Base-by-base conservation (phyloP, 30 jellyfish, hydroid and myxozoan species). In the Aurelia coerulea region DNA sequence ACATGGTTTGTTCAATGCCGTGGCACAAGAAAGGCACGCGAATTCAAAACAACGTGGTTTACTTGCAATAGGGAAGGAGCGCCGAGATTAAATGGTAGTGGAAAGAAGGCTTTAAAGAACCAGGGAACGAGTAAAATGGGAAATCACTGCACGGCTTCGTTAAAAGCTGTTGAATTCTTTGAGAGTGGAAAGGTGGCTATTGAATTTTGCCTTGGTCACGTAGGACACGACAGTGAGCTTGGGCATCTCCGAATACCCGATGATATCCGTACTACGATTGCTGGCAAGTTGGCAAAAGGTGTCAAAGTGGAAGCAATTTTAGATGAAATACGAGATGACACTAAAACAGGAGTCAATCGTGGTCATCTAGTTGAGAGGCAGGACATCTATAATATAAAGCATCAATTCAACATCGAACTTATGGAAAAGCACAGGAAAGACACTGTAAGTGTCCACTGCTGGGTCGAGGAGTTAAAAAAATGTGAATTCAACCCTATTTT, bases 361-460 rank as follows among this genome's bases (percentile, higher is more conserved):
- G 46, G 46, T 37, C 46, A 37, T 37, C 46, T 37, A 1, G 46
- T 37, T 2, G 46, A 37, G 4, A 37, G 46, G 33, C 23, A 37
- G 46, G 46, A 37, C 46, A 37, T 37, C 46, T 65, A 72, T 65
- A 76, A 76, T 49, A 58, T 58, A 10, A 76, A 41, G 86, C 76
- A 76, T 76, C 86, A 56, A 58, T 76, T 12, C 10, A 56, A 76
- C 65, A 50, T 76, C 2, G 37, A 49, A 16, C 54, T 16, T 11
- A 52, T 76, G 14, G 80, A 76, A 41, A 76, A 53, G 62, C 86
- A 76, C 37, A 37, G 46, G 46, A 37, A 37, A 37, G 46, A 63
- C 64, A 39, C 79, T n/a, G 37, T 16, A 29, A 63, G 64, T 60
- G 74, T 74, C 18, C 33, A 18, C 31, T 74, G 85, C 42, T 41